Evolutionary conservation across 2,113 vertebrate species (phyloP).

Genomic region (Macquaria australasica): DNA sequence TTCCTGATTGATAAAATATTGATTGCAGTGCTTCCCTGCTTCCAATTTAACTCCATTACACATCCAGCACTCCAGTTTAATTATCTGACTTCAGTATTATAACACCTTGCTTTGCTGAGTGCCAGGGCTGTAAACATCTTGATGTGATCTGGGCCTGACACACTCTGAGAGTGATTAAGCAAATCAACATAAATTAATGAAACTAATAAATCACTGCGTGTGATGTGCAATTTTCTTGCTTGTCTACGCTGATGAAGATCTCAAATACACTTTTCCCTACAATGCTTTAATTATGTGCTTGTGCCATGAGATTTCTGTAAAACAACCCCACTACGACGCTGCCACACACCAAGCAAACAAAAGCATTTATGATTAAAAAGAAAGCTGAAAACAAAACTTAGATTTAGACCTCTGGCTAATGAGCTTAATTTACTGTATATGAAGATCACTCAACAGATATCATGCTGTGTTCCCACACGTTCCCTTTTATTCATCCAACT

Average conservation of each 20-base stretch:
- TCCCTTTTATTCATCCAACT: conserved; percentile 40
- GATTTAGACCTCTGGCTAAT: conserved; percentile 73
- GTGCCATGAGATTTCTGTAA: conserved; percentile 69
- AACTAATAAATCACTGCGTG: conserved; percentile 66
- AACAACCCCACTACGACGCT: conserved; percentile 41
- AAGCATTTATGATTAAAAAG: conserved; percentile 68
- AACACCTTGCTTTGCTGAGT: conserved; percentile 63
- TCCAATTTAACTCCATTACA: conserved; percentile 66
- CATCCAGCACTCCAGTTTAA: conserved; percentile 61
- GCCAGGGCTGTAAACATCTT: conserved; percentile 72
- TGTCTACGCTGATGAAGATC: conserved; percentile 75
- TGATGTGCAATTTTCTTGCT: conserved; percentile 64
- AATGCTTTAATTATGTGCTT: conserved; percentile 75
- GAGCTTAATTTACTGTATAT: conserved; percentile 59
- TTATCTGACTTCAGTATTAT: conserved; percentile 70
- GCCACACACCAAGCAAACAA: conserved; percentile 45
- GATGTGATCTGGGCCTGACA: conserved; percentile 66
- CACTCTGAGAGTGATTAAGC: conserved; percentile 72
- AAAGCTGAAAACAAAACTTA: conserved; percentile 70
- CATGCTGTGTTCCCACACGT: conserved; percentile 28
- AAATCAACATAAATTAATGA: conserved; percentile 81
- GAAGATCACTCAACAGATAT: conserved; percentile 29
- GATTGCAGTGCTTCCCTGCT: conserved; percentile 59
- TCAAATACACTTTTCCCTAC: conserved; percentile 71
- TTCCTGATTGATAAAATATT: conserved; percentile 74